A percentile compares a stretch with the other conserved stretches of the same genome.
phyloP scores from a whole-genome alignment of 2,888 invertebrate genomes.

The Pachycephus smyrnensis region DNA sequence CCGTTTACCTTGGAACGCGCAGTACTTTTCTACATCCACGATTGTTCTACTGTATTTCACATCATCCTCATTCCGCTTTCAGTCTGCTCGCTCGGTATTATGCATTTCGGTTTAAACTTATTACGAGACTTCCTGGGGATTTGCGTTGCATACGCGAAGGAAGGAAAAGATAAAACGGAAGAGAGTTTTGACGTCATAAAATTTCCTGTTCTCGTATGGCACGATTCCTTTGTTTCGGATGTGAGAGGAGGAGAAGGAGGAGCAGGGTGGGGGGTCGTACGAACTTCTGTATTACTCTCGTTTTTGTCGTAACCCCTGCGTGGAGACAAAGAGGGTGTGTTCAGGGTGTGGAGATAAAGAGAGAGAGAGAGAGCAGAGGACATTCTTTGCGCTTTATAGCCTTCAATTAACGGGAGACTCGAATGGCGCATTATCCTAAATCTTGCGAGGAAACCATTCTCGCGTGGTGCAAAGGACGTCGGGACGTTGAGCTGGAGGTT shows the following conservation, averaged over 20 bases:
- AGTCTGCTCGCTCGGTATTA: not conserved
- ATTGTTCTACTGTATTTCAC: not conserved
- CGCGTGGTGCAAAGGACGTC: not conserved
- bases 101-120: not conserved
- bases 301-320: slow-evolving; percentile 19
- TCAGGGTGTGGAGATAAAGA: not conserved
- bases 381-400: slow-evolving; percentile 15
- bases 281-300: slow-evolving; percentile 15
- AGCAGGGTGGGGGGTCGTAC: not conserved
- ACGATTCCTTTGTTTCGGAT: slow-evolving; percentile 18
- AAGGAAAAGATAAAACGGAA: not conserved
- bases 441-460: slow-evolving; percentile 5
- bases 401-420: slow-evolving; percentile 19
- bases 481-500: not conserved
- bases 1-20: not conserved
- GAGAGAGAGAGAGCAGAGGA: not conserved
- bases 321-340: not conserved
- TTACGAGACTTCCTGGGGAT: not conserved
- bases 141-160: not conserved
- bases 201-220: not conserved
- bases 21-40: not conserved
- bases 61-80: not conserved
- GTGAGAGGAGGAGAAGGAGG: slow-evolving; percentile 5
- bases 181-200: not conserved
- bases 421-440: slow-evolving; percentile 15